Evolutionary conservation across 2,113 vertebrate species (phyloP).

Genomic region (Nansenia antarctica): DNA sequence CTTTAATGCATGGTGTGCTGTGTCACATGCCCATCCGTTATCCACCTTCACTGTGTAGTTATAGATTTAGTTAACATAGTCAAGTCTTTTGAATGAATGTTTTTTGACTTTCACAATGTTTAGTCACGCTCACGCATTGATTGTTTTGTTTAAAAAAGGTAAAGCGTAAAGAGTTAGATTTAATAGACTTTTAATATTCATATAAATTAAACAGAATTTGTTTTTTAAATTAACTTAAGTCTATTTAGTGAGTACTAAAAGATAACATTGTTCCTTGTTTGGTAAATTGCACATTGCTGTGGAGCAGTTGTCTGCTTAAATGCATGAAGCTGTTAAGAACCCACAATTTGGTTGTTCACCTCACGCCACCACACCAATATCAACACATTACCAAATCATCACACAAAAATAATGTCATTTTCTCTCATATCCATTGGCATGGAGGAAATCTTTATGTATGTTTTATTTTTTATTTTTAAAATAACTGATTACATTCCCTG

Average conservation of each 20-base stretch:
- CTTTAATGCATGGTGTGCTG: constrained; percentile 58
- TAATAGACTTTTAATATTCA: background rate
- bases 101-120: background rate
- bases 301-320: background rate
- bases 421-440: constrained; percentile 13
- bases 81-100: background rate
- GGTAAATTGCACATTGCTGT: too few species aligned
- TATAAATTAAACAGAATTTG: background rate
- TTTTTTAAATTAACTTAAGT: background rate
- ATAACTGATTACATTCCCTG: background rate
- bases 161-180: too few species aligned
- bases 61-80: background rate
- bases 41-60: constrained; percentile 39
- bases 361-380: background rate
- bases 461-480: too few species aligned
- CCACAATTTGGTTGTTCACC: background rate
- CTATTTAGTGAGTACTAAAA: too few species aligned
- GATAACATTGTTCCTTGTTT: too few species aligned
- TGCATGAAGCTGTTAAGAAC: constrained; percentile 25
- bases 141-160: too few species aligned
- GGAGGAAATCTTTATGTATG: too few species aligned
- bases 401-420: background rate
- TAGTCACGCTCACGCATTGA: background rate
- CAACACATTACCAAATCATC: constrained; percentile 31
- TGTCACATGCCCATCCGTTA: constrained; percentile 43